Evolutionary conservation across 2,797 vertebrate species (phyloP).

Genomic region (Rhinatrema bivittatum): DNA sequence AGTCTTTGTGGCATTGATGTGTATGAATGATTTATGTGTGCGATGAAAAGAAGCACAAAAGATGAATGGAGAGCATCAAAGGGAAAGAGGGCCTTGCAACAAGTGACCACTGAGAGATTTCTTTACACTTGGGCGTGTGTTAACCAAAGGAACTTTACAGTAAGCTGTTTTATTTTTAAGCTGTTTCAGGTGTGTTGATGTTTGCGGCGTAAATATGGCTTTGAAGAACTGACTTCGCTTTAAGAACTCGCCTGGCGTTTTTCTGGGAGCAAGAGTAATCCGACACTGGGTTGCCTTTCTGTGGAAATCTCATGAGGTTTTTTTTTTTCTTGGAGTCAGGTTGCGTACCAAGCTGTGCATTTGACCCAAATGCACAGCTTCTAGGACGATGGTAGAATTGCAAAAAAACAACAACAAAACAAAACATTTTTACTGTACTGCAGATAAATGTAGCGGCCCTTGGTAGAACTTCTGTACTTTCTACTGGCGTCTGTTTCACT

Average conservation of each 20-base stretch:
- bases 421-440: too few species aligned
- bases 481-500: too few species aligned
- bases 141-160: too few species aligned
- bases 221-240: slow-evolving; percentile 19
- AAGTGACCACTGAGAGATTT: slow-evolving; percentile 2
- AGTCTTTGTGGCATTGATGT: not conserved
- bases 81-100: not conserved
- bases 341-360: not conserved
- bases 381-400: slow-evolving; percentile 6
- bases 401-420: not conserved
- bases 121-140: not conserved
- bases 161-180: slow-evolving; percentile 7
- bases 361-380: slow-evolving; percentile 26
- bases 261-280: slow-evolving; percentile 4
- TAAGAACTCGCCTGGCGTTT: not conserved
- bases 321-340: slow-evolving; percentile 15
- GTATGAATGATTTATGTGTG: slow-evolving; percentile 12
- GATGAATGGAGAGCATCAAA: slow-evolving; percentile 1
- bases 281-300: slow-evolving; percentile 17
- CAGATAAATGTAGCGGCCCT: too few species aligned
- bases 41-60: not conserved
- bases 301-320: slow-evolving; percentile 12
- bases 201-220: slow-evolving; percentile 7
- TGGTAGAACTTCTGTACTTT: too few species aligned
- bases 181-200: slow-evolving; percentile 16